Evolutionary conservation across 2,888 invertebrate species (phyloP).

Genomic region (Agapostemon virescens): DNA sequence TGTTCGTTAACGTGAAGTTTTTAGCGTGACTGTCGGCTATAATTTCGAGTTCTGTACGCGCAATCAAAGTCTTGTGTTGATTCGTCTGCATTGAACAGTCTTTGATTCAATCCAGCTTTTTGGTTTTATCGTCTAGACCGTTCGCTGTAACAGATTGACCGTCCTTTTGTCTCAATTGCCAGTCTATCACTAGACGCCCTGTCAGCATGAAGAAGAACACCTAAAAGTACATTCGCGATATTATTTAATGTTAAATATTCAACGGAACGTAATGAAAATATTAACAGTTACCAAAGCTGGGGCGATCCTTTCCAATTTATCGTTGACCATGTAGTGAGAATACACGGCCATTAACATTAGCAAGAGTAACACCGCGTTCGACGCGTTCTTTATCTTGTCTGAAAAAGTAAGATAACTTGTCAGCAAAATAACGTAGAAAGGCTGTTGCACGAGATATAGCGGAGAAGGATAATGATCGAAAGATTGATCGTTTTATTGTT

Average conservation of each 20-base stretch:
- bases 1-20: slow-evolving; percentile 10
- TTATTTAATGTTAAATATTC: not conserved
- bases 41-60: not conserved
- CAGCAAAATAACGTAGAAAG: not conserved
- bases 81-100: not conserved
- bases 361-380: slow-evolving; percentile 91
- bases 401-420: slow-evolving; percentile 74
- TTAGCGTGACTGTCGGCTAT: slow-evolving; percentile 12
- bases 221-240: slow-evolving; percentile 68
- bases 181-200: slow-evolving; percentile 92
- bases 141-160: slow-evolving; percentile 77
- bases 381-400: slow-evolving; percentile 95
- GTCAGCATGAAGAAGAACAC: slow-evolving; percentile 94
- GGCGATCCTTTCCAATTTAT: slow-evolving; percentile 94
- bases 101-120: slow-evolving; percentile 81
- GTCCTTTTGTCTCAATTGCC: slow-evolving; percentile 83
- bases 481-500: not conserved
- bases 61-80: slow-evolving; percentile 1
- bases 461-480: not conserved
- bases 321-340: slow-evolving; percentile 95
- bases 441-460: not conserved
- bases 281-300: slow-evolving; percentile 87
- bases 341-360: slow-evolving; percentile 95
- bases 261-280: too few species aligned
- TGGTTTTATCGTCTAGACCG: slow-evolving; percentile 81